A percentile compares a stretch with the other conserved stretches of the same genome.
Conservation (phyloP, 2,113 vertebrate genomes). For the Amblyopsis rosae region DNA sequence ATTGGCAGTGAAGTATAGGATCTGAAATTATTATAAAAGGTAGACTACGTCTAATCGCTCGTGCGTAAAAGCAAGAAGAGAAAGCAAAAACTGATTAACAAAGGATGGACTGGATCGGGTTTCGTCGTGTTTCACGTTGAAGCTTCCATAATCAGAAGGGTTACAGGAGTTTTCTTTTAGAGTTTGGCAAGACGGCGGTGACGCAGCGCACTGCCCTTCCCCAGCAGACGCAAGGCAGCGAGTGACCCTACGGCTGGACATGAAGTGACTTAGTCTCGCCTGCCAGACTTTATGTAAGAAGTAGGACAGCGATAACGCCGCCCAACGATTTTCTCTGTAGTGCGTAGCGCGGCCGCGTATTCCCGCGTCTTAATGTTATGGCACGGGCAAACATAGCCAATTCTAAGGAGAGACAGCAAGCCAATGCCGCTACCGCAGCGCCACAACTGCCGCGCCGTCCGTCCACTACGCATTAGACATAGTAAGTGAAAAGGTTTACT, state of each 20-base stretch:
- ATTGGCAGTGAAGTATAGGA: background rate
- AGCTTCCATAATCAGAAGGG: slow-evolving; percentile 12
- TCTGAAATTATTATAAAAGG: slow-evolving; percentile 8
- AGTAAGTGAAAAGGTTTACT: slow-evolving; percentile 18
- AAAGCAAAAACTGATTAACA: slow-evolving; percentile 5
- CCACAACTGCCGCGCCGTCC: background rate
- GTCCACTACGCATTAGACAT: background rate
- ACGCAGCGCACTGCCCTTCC: slow-evolving; percentile 16
- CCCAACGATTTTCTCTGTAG: slow-evolving; percentile 16
- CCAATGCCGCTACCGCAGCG: slow-evolving; percentile 33
- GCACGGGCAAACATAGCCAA: background rate
- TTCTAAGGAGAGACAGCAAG: slow-evolving; percentile 12
- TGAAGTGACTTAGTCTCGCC: slow-evolving; percentile 44
- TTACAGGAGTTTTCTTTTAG: slow-evolving; percentile 1
- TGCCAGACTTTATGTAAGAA: slow-evolving; percentile 53
- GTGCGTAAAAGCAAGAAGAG: slow-evolving; percentile 49
- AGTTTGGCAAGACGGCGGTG: slow-evolving; percentile 15
- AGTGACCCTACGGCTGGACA: slow-evolving; percentile 35
- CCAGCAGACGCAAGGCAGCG: slow-evolving; percentile 29
- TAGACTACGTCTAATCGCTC: slow-evolving; percentile 1
- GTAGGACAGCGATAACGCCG: slow-evolving; percentile 43
- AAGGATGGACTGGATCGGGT: slow-evolving; percentile 37
- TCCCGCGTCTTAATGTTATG: slow-evolving; percentile 24
- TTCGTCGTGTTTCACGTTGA: background rate
- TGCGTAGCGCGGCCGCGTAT: slow-evolving; percentile 13